Base-by-base conservation (phyloP, 1,140 invertebrate species). In the Listronotus oregonensis region DNA sequence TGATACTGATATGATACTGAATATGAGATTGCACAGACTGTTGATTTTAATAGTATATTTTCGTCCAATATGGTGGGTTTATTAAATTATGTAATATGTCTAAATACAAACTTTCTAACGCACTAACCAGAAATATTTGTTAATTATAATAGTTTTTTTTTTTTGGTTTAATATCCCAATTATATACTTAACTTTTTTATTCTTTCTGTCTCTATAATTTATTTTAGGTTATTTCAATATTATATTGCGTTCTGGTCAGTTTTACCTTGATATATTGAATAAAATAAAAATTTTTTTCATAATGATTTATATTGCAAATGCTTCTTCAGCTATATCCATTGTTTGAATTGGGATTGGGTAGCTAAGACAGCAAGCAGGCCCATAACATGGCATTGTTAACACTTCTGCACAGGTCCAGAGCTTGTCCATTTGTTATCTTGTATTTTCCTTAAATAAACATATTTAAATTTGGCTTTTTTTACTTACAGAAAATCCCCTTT, bases 281-380 rank as follows among this genome's bases (percentile, higher is more conserved):
- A 75, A 93, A 95, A 71, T 89, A 85, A 0, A 97, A n/a, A n/a
- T n/a, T 95, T 87, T 97, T 96, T 73, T 97, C 94, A 47, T 88
- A 89, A 84, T 94, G 89, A 66, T 89, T 87, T 58, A 98, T 92
- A 18, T 93, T 89, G 94, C 91, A 81, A 96, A 98, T 9, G 94
- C 92, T 76, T 96, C 90, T 83, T 97, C 95, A 1, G 95, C 94
- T 27, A 93, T 89, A 42, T 88, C 85, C 18, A 97, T 79, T 10
- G 69, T 69, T 64, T 77, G 70, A 94, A 85, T 74, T 88, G 90
- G 46, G 86, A 86, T 69, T 91, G 87, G 50, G 90, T 90, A 11
- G 95, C 89, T 78, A 96, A 83, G 0, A 91, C 92, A 3, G 95
- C 95, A 97, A 82, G 72, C 91, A 93, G 0, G 94, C 90, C 95